Evolutionary conservation across 2,113 vertebrate genomes (phyloP), one percentile per base, ranked within the genome.

Genomic region (Nansenia antarctica): DNA sequence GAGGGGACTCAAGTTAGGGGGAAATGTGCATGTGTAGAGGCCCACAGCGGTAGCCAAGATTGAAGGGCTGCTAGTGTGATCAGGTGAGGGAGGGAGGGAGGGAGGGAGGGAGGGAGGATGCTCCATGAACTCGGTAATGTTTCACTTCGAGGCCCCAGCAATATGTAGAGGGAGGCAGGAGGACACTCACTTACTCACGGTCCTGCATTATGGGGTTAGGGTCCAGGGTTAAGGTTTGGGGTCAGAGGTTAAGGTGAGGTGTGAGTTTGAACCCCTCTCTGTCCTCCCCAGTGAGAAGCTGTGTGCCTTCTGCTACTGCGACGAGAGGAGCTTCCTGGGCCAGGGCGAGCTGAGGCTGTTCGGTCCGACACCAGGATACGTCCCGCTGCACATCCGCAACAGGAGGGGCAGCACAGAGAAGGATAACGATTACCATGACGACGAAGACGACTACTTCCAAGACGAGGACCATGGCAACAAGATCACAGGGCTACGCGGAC

Each of bases 291-390:
- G 96, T 71, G 93, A 96, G 87, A 95, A 95, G 91, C 95, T 96
- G 88, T 99, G 98, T 84, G 97, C 96, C 86, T 99, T 99, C 88
- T 99, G 98, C 91, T 96, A 96, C 88, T 94, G 94, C 82, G 96
- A 95, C 62, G 94, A 95, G 61, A 86, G 92, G 61, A 95, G 95
- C 86, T 92, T 94, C 18, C 90, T 98, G 87, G 98, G 97, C 73
- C 97, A 98, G 92, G 98, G 97, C 49, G 95, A 94, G 69, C 89
- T 99, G 78, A 95, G 94, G 79, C 93, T 94, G 58, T 99, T 97
- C 32, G 88, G 94, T 78, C 94, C 95, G 4, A 96, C 97, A 0
- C 95, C 95, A 8, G 97, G 93, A 70, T 95, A 95, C 69, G 82
- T 92, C 77, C 91, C 89, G 42, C 95, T 87, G 59, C 95, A 94